Evolutionary conservation across 2,797 vertebrate genomes (phyloP).

Genomic region (Scarus forsteni): DNA sequence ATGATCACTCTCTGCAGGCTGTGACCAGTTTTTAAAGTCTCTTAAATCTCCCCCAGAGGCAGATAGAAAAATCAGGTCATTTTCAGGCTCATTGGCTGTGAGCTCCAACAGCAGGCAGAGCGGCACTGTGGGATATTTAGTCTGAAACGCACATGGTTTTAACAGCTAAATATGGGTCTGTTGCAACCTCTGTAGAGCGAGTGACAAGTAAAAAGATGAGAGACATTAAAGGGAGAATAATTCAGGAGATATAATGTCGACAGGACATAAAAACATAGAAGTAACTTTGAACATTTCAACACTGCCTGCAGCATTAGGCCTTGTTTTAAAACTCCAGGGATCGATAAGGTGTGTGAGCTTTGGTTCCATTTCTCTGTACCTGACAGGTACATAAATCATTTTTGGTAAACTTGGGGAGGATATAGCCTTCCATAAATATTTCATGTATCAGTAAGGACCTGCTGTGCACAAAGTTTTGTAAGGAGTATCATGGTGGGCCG

Average conservation of each 20-base stretch:
- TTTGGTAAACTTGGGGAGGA: no score
- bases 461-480: no score
- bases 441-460: no score
- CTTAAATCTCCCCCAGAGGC: conserved; percentile 71
- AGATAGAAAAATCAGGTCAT: conserved; percentile 75
- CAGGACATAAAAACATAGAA: conserved; percentile 25
- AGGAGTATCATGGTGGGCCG: no score
- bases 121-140: conserved; percentile 75
- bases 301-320: no score
- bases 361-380: no score
- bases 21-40: conserved; percentile 58
- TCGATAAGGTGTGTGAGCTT: no score
- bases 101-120: conserved; percentile 67
- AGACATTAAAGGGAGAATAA: conserved; percentile 1
- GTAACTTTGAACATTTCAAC: no score
- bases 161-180: conserved; percentile 75
- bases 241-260: conserved; percentile 39
- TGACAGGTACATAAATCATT: no score
- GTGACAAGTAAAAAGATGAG: conserved; percentile 53
- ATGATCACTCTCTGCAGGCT: conserved; percentile 59
- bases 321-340: no score
- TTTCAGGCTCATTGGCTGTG: conserved; percentile 78
- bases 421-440: no score
- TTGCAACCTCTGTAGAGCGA: conserved; percentile 57
- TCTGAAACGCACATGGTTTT: conserved; percentile 77